A percentile compares a stretch with the other conserved stretches of the same genome.
phyloP scores from a whole-genome alignment of 1,140 invertebrate species.

The Diorhabda sublineata region DNA sequence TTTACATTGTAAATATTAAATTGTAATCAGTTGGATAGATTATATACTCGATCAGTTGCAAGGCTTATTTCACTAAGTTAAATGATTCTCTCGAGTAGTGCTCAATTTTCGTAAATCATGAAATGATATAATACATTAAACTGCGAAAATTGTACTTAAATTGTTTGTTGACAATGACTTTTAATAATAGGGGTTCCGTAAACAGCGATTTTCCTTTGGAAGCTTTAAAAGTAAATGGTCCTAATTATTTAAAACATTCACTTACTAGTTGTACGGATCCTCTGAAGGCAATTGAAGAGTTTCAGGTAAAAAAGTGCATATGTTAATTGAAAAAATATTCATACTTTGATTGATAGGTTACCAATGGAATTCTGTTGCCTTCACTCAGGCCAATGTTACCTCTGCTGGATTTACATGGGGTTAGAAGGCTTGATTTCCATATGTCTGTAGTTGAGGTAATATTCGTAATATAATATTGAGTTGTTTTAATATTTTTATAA shows the following conservation, averaged over 20 bases:
- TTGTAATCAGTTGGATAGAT: too few species aligned
- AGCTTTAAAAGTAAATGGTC: conserved; percentile 88
- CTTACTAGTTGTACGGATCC: conserved; percentile 95
- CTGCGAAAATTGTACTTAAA: too few species aligned
- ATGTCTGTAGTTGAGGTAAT: conserved; percentile 82
- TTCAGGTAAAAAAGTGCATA: conserved; percentile 64
- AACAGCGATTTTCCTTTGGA: conserved; percentile 58
- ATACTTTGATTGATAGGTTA: conserved; percentile 53
- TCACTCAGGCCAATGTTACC: conserved; percentile 91
- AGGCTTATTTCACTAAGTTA: too few species aligned
- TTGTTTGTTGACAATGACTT: conserved; percentile 1
- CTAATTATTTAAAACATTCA: conserved; percentile 82
- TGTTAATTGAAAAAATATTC: not conserved
- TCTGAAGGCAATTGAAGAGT: conserved; percentile 93
- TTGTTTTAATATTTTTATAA: conserved; percentile 24
- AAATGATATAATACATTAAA: too few species aligned
- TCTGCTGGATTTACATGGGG: conserved; percentile 88
- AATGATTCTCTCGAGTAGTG: too few species aligned
- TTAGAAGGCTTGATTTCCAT: conserved; percentile 90
- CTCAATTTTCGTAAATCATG: too few species aligned
- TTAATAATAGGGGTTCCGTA: not conserved
- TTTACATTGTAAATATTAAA: too few species aligned
- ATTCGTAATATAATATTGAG: conserved; percentile 2
- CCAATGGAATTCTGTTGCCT: conserved; percentile 91
- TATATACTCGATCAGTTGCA: too few species aligned